These are phyloP conservation scores for Gracilinanus agilis DNA, from an alignment of 2,113 vertebrate species.

Conservation along the genomic window DNA sequence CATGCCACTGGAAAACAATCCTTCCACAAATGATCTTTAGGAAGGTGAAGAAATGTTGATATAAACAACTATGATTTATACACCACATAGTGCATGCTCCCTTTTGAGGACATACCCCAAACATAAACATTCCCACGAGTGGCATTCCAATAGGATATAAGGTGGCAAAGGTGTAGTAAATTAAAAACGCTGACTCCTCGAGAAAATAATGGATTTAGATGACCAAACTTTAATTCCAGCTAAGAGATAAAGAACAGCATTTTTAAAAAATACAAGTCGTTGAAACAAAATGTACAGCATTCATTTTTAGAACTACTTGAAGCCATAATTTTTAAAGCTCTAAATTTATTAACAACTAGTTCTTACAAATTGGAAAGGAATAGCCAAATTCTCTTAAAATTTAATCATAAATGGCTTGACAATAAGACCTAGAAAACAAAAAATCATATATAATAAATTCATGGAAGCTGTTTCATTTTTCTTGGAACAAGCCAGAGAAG, in stretches of 20 bases:
- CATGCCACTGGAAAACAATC: not conserved
- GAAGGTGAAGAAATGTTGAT: not conserved
- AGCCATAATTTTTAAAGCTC: constrained; percentile 25
- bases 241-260: not conserved
- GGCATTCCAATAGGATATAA: not conserved
- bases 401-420: constrained; percentile 33
- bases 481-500: constrained; percentile 51
- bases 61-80: not conserved
- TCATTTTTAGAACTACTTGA: constrained; percentile 17
- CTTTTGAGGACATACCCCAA: not conserved
- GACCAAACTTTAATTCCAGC: not conserved
- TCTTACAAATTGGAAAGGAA: constrained; percentile 33
- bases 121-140: not conserved
- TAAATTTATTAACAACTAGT: constrained; percentile 29
- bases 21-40: not conserved
- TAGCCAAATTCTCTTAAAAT: not conserved
- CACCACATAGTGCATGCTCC: not conserved
- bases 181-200: not conserved
- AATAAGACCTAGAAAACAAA: constrained; percentile 38
- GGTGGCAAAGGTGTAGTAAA: not conserved
- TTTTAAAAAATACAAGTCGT: not conserved
- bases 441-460: constrained; percentile 46
- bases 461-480: constrained; percentile 51
- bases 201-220: not conserved
- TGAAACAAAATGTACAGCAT: constrained; percentile 9